A percentile compares a stretch with the other conserved stretches of the same genome.
These are phyloP conservation scores for Engraulis encrasicolus DNA, from an alignment of 2,113 vertebrate genomes.

Conservation along the genomic window DNA sequence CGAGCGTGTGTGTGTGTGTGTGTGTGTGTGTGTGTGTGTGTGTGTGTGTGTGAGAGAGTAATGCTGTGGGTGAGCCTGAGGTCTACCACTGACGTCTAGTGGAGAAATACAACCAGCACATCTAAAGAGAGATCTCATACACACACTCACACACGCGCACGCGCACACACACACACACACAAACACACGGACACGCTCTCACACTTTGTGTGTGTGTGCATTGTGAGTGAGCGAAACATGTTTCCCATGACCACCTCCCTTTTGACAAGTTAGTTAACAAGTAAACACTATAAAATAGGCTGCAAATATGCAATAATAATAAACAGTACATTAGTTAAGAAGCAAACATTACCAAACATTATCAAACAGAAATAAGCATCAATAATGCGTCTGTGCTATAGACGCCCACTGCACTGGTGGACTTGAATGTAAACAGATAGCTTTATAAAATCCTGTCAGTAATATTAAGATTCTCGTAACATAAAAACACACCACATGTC, in stretches of 20 bases:
- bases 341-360: background rate
- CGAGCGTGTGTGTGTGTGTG: no score
- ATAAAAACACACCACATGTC: background rate
- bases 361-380: background rate
- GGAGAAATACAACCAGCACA: no score
- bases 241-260: no score
- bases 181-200: conserved; percentile 26
- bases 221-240: no score
- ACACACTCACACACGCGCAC: background rate
- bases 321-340: background rate
- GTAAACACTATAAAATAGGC: background rate
- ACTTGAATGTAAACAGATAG: background rate
- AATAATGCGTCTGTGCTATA: background rate
- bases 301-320: background rate
- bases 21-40: no score
- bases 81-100: no score
- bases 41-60: no score
- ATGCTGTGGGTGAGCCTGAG: no score
- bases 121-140: background rate
- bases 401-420: background rate
- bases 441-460: background rate
- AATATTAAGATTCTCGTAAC: no score
- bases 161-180: background rate
- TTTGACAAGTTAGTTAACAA: background rate
- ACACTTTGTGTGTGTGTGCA: no score